phyloP scores from a whole-genome alignment of 2,888 invertebrate species.

The Monopis laevigella region DNA sequence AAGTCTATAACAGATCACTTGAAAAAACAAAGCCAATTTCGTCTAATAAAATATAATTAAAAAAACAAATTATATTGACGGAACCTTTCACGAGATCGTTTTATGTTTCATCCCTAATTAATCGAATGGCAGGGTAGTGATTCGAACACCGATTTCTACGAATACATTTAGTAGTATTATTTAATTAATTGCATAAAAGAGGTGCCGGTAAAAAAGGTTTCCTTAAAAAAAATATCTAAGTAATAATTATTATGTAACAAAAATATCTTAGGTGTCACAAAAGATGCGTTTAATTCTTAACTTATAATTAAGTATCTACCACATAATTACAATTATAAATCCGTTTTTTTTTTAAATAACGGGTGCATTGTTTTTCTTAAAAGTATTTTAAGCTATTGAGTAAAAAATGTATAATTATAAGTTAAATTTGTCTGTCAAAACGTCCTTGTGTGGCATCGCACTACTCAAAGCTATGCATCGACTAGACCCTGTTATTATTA shows the following conservation, averaged over 20 bases:
- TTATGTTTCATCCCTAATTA: constrained; percentile 36
- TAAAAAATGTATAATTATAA: constrained; percentile 47
- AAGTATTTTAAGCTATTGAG: background rate
- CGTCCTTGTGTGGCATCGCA: constrained; percentile 47
- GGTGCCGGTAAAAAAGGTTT: too few species aligned
- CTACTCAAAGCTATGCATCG: constrained; percentile 35
- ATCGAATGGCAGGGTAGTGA: constrained; percentile 25
- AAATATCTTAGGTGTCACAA: too few species aligned
- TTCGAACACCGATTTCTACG: constrained; percentile 29
- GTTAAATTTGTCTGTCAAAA: constrained; percentile 53
- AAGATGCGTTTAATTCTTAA: too few species aligned
- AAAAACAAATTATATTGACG: constrained; percentile 56
- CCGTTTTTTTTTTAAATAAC: background rate
- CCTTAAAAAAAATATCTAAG: too few species aligned
- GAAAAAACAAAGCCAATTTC: constrained; percentile 59
- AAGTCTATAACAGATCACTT: constrained; percentile 35
- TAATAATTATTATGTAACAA: too few species aligned
- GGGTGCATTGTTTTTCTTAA: background rate
- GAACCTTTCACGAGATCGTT: constrained; percentile 42
- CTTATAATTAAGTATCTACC: background rate
- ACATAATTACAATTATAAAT: background rate
- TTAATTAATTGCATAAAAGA: background rate
- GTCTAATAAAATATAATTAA: constrained; percentile 59
- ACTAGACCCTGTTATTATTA: constrained; percentile 46
- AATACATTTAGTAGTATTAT: background rate